Evolutionary conservation across 2,888 invertebrate species (phyloP), one percentile per base, ranked within the genome.

Genomic region (Hyppa rectilinea): DNA sequence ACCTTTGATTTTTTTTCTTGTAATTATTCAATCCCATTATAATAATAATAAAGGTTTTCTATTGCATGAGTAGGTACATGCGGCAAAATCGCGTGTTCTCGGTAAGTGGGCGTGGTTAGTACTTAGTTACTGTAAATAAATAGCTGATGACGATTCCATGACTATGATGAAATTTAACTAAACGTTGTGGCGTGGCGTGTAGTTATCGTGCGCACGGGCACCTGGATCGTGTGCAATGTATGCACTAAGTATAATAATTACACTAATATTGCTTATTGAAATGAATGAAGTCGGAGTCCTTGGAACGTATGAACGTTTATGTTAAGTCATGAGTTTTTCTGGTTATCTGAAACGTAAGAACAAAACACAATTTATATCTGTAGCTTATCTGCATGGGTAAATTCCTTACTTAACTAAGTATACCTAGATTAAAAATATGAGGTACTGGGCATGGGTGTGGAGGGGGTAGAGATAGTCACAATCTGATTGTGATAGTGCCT

Each of bases 351-450:
- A 9, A 45, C 29, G 29, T 45, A 29, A 62, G 23, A 71, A 73
- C 17, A 26, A n/a, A 34, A 59, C 14, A 17, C 0, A n/a, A 52
- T 62, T 74, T 23, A 50, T 72, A 71, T 60, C 40, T 50, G 49
- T 29, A 72, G 40, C 34, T 59, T 70, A 70, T 61, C 62, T 49
- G 29, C n/a, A 43, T 23, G 20, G 50, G 26, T 69, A 67, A 68
- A 40, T 67, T 68, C 31, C 31, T 38, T 67, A 50, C n/a, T 69
- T n/a, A 26, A 14, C 7, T 40, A 56, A 26, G 38, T 38, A 38
- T 12, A n/a, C n/a, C n/a, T n/a, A 67, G 68, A 67, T 66, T 47
- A 66, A 31, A n/a, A 23, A 66, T 14, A 47, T 45, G 29, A 29
- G 66, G 45, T 29, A 45, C 12, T 38, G 29, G 36, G 23, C 10